These are phyloP conservation scores for Mus pahari DNA, from an alignment of 2,113 vertebrate species.

Conservation along the genomic window DNA sequence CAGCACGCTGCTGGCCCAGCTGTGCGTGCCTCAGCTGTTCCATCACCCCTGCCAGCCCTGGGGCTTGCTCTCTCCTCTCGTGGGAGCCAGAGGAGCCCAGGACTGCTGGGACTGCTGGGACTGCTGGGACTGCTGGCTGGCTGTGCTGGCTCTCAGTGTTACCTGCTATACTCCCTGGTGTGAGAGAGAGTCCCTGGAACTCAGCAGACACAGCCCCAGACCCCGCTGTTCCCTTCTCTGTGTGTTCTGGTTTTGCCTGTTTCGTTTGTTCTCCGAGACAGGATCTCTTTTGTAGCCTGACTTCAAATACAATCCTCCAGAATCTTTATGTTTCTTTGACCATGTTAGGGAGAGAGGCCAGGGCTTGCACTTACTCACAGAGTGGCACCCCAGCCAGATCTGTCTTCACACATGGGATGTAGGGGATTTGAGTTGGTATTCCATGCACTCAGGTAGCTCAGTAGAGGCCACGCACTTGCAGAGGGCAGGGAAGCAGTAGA, in stretches of 20 bases:
- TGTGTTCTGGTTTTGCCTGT: background rate
- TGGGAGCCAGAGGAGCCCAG: too few relatives aligned
- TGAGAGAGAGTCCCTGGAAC: background rate
- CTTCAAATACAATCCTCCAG: background rate
- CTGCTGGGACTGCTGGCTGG: background rate
- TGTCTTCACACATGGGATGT: accelerated
- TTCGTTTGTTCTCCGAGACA: background rate
- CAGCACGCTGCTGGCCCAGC: constrained; percentile 39
- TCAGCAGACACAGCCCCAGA: too few relatives aligned
- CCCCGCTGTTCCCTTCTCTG: background rate
- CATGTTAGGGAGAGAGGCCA: background rate
- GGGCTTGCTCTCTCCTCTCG: background rate
- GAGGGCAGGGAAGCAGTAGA: background rate
- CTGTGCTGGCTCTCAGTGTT: accelerated
- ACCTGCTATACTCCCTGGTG: background rate
- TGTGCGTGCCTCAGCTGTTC: constrained; percentile 19
- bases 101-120: background rate
- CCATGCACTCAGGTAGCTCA: background rate
- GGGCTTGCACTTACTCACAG: background rate
- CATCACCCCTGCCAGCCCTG: background rate
- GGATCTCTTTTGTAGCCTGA: background rate
- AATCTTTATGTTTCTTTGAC: background rate
- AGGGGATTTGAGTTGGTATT: background rate
- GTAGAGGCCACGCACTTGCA: background rate
- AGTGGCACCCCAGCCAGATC: background rate